These are phyloP conservation scores for Pyrgilauda ruficollis DNA, from an alignment of 2,113 vertebrate species.

Conservation along the genomic window DNA sequence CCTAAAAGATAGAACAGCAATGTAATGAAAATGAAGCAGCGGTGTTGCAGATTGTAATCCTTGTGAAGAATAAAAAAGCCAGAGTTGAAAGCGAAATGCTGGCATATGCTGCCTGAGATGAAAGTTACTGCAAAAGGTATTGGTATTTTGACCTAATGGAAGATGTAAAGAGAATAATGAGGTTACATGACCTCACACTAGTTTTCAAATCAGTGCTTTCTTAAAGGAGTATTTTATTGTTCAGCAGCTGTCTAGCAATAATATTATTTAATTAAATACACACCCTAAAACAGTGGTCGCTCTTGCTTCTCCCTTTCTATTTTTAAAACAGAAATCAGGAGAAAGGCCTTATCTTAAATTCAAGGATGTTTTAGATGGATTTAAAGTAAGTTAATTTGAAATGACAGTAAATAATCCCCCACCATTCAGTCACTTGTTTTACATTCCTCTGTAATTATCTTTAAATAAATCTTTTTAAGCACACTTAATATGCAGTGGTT, in stretches of 20 bases:
- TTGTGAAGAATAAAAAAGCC: conserved; percentile 49
- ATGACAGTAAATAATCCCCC: conserved; percentile 32
- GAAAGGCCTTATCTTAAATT: neutral
- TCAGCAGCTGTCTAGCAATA: conserved; percentile 16
- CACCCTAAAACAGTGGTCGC: neutral
- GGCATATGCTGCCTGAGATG: conserved; percentile 20
- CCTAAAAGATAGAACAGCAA: conserved; percentile 47
- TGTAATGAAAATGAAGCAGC: conserved; percentile 36
- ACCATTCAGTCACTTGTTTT: conserved; percentile 20
- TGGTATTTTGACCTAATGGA: conserved; percentile 58
- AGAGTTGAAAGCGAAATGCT: conserved; percentile 45
- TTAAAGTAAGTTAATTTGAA: conserved; percentile 47
- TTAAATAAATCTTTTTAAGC: conserved; percentile 33
- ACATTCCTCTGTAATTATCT: conserved; percentile 54
- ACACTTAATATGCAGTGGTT: neutral
- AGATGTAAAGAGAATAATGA: conserved; percentile 49
- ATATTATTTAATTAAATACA: neutral
- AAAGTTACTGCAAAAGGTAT: conserved; percentile 7
- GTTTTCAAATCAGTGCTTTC: conserved; percentile 58
- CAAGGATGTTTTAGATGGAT: neutral
- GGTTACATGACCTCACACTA: conserved; percentile 28
- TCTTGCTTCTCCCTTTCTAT: neutral
- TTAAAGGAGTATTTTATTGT: conserved; percentile 41
- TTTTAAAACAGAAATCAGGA: neutral
- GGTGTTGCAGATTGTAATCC: conserved; percentile 37